Conservation (phyloP, 2,888 invertebrate species). For the Caenorhabditis sp. region DNA sequence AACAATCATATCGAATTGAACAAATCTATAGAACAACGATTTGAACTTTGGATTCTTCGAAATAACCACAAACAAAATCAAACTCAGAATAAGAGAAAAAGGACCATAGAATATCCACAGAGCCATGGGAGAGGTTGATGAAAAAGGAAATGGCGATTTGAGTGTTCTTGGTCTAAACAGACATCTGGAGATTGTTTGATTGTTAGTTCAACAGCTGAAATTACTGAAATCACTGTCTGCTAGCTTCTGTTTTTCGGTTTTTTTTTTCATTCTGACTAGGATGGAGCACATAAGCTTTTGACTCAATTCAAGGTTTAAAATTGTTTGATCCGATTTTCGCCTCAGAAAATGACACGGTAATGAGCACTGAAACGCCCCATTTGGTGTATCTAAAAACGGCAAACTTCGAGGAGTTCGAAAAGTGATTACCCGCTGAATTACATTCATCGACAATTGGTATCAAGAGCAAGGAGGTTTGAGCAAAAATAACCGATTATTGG, state of each 20-base stretch:
- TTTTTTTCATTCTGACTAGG: not conserved
- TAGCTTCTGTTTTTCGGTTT: not conserved
- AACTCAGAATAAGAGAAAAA: conserved; percentile 4
- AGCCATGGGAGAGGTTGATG: not conserved
- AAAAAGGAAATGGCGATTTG: not conserved
- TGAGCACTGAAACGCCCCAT: too few relatives aligned
- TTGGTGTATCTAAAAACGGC: too few relatives aligned
- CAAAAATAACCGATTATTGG: too few relatives aligned
- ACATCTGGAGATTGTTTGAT: not conserved
- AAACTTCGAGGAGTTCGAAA: too few relatives aligned
- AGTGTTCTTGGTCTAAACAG: not conserved
- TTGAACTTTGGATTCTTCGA: not conserved
- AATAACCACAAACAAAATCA: not conserved
- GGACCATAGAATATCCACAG: conserved; percentile 4
- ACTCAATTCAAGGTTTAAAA: too few relatives aligned
- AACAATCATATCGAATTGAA: conserved; percentile 11
- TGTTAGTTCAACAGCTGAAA: conserved; percentile 4
- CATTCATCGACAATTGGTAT: too few relatives aligned
- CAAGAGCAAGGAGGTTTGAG: too few relatives aligned
- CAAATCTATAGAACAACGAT: conserved; percentile 25
- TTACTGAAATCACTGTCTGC: conserved; percentile 5
- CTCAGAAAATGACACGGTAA: too few relatives aligned
- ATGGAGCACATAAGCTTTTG: not conserved
- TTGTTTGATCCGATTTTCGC: too few relatives aligned
- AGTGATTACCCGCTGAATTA: too few relatives aligned